A percentile compares a stretch with the other conserved stretches of the same genome.
Evolutionary conservation across 2,888 invertebrate species (phyloP).

Genomic region (Thera obeliscata): DNA sequence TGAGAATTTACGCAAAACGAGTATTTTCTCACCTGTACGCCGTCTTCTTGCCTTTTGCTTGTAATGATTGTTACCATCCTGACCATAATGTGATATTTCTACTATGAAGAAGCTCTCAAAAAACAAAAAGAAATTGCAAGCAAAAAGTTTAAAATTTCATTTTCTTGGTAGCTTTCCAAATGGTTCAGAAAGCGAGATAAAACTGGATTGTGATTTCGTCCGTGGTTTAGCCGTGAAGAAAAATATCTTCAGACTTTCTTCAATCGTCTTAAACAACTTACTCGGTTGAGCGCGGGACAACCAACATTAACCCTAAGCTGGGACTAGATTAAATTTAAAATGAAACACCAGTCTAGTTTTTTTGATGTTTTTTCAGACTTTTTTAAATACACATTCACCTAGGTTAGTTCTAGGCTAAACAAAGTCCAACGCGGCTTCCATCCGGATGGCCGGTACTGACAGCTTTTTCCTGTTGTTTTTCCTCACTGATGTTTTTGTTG

Average conservation of each 20-base stretch:
- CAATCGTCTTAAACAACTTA: conserved; percentile 15
- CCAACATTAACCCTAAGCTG: conserved; percentile 19
- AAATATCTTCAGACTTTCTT: conserved; percentile 18
- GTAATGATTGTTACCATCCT: no score
- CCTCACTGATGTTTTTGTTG: conserved; percentile 51
- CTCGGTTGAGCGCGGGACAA: conserved; percentile 12
- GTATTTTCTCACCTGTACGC: no score
- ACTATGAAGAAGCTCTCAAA: neutral
- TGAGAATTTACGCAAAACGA: neutral
- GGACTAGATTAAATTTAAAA: conserved; percentile 21
- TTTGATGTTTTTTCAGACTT: conserved; percentile 1
- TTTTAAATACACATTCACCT: no score
- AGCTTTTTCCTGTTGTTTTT: neutral
- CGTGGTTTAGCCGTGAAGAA: conserved; percentile 14
- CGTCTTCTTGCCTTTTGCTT: no score
- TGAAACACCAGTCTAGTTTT: neutral
- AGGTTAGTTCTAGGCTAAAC: no score
- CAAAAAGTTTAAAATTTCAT: conserved; percentile 26
- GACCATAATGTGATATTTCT: no score
- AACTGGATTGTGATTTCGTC: conserved; percentile 22
- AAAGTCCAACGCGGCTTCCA: neutral
- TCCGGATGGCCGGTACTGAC: no score
- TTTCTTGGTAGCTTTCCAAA: conserved; percentile 33
- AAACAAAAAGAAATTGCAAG: neutral
- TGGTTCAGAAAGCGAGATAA: conserved; percentile 26